Conservation (phyloP, 2,888 invertebrate species). For the Pammene aurita region DNA sequence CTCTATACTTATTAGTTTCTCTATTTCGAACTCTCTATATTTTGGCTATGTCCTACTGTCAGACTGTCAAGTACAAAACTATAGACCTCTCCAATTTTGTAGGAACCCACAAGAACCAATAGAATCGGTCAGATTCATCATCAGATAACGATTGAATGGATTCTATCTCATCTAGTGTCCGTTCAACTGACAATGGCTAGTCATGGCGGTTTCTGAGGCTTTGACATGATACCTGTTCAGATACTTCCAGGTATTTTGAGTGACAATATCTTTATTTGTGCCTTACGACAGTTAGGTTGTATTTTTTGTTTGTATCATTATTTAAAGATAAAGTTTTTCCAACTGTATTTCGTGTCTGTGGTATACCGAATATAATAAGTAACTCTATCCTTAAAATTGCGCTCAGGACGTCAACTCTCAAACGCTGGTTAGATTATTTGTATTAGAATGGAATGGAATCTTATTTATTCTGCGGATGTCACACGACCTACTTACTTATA, state of each 20-base stretch:
- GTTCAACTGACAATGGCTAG: conserved; percentile 50
- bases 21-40: background rate
- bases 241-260: conserved; percentile 26
- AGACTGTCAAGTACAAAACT: conserved; percentile 38
- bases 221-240: conserved; percentile 34
- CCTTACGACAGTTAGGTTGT: conserved; percentile 4
- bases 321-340: background rate
- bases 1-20: background rate
- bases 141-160: conserved; percentile 56
- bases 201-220: conserved; percentile 46
- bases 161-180: conserved; percentile 60
- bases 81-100: conserved; percentile 51
- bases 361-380: too few relatives aligned
- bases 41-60: conserved; percentile 24
- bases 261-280: conserved; percentile 39
- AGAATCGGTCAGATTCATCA: conserved; percentile 54
- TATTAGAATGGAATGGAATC: too few relatives aligned
- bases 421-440: too few relatives aligned
- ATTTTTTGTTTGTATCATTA: background rate
- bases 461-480: too few relatives aligned
- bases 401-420: too few relatives aligned
- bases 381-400: too few relatives aligned
- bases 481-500: too few relatives aligned
- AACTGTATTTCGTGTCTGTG: background rate
- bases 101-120: conserved; percentile 49